phyloP scores from a whole-genome alignment of 2,888 invertebrate genomes.

The Hydrotaea diabolus region DNA sequence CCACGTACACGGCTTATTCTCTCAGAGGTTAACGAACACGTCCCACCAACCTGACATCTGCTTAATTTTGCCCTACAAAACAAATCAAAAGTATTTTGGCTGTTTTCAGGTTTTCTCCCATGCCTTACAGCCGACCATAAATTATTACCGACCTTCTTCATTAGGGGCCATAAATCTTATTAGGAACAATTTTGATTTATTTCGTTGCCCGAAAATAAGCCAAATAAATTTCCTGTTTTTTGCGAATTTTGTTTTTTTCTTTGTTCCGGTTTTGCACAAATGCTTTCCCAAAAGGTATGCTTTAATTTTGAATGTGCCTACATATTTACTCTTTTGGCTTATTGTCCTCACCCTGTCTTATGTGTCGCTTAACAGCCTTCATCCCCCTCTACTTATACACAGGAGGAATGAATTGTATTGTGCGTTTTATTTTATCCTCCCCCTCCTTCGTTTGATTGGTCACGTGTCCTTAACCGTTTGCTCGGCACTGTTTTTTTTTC shows the following conservation, averaged over 20 bases:
- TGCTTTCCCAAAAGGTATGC: conserved; percentile 1
- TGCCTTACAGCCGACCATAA: neutral
- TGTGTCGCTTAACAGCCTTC: neutral
- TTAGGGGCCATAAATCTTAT: conserved; percentile 39
- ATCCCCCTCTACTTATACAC: neutral
- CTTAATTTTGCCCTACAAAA: conserved; percentile 7
- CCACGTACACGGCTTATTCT: neutral
- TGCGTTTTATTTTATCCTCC: neutral
- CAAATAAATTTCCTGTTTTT: conserved; percentile 2
- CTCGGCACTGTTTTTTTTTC: neutral
- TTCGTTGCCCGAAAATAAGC: neutral
- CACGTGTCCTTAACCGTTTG: conserved; percentile 55
- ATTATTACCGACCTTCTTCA: conserved; percentile 13
- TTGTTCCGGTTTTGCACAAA: too few relatives aligned
- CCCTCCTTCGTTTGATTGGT: conserved; percentile 40
- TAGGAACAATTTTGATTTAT: conserved; percentile 31
- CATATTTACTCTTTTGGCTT: neutral
- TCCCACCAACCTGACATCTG: conserved; percentile 1
- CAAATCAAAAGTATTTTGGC: conserved; percentile 2
- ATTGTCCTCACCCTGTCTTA: neutral
- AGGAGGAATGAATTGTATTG: neutral
- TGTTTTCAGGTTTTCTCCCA: neutral
- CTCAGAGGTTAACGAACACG: neutral
- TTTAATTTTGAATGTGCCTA: conserved; percentile 17
- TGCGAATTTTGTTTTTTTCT: too few relatives aligned